Base-by-base conservation (phyloP, 2,113 vertebrate species). In the Lagopus muta region DNA sequence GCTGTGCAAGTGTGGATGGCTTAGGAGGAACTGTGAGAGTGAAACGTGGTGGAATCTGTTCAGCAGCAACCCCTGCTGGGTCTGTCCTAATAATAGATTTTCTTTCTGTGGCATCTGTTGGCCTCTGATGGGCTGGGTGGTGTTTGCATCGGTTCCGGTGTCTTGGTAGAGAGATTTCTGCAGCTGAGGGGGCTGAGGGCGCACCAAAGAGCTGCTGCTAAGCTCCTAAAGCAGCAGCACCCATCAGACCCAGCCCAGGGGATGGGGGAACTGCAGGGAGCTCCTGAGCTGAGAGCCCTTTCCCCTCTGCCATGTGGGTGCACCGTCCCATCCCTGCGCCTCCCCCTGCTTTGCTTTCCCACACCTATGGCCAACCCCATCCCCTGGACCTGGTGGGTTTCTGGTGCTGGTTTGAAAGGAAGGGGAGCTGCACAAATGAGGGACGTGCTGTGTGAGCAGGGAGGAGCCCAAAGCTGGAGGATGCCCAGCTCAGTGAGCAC, bases 81-180 rank as follows among this genome's bases (percentile, higher is more conserved):
- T 70, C 91, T 96, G 90, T 92, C 94, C 87, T 30, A 84, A 84
- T 55, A 83, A 93, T 58, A 74, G 83, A 93, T 95, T 92, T 78
- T 78, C 75, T 82, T 93, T 89, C 74, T 45, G 32, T 75, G 92
- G 92, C 93, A 90, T 90, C 80, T 88, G 86, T 79, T 11, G 62
- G 86, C 84, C 89, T 72, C 76, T 84, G 57, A 89, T 64, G 64
- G 85, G 89, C 54, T 87, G 84, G 74, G 85, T 91, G 74, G 85
- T 91, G 86, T 82, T 82, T 10, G 7, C 18, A 1, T 38, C 7
- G 47, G 84, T 66, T 83, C 75, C 9, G 17, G 86, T 2, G 34
- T 12, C 87, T 86, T 79, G 28, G 86, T 21, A 42, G 52, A 88
- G 52, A 88, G 72, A 18, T 52, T 47, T 58, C 42, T 13, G 47